Conservation (phyloP, 2,888 invertebrate species). For the Nasonovia ribisnigri region DNA sequence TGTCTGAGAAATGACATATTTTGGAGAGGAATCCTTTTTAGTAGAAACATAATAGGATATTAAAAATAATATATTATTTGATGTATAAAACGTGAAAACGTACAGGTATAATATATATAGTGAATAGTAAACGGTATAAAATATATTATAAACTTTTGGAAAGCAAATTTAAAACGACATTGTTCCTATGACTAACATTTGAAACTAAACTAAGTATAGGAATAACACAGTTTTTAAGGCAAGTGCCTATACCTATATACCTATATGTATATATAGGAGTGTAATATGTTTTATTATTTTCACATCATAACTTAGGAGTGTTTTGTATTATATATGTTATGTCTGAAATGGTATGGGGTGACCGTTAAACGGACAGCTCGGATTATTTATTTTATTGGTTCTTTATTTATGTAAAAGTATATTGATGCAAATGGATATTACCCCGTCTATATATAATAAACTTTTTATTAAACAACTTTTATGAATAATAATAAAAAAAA, state of each 20-base stretch:
- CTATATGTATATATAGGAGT: neutral
- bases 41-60: neutral
- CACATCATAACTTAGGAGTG: slow-evolving; percentile 4
- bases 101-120: neutral
- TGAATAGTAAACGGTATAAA: neutral
- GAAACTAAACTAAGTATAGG: neutral
- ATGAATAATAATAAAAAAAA: slow-evolving; percentile 3
- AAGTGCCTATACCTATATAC: neutral
- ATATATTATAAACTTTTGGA: neutral
- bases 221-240: neutral
- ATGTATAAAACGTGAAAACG: neutral
- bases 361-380: slow-evolving; percentile 15
- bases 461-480: slow-evolving; percentile 42
- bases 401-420: slow-evolving; percentile 35
- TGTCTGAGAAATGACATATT: neutral
- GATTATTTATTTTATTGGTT: slow-evolving; percentile 43
- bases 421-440: slow-evolving; percentile 19
- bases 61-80: neutral
- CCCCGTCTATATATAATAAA: neutral
- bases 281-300: slow-evolving; percentile 13
- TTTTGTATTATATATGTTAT: neutral
- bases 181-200: neutral
- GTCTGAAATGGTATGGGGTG: neutral
- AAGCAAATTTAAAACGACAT: neutral
- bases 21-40: neutral